Evolutionary conservation across 1,140 invertebrate genomes (phyloP).

Genomic region (Mizuhopecten yessoensis): DNA sequence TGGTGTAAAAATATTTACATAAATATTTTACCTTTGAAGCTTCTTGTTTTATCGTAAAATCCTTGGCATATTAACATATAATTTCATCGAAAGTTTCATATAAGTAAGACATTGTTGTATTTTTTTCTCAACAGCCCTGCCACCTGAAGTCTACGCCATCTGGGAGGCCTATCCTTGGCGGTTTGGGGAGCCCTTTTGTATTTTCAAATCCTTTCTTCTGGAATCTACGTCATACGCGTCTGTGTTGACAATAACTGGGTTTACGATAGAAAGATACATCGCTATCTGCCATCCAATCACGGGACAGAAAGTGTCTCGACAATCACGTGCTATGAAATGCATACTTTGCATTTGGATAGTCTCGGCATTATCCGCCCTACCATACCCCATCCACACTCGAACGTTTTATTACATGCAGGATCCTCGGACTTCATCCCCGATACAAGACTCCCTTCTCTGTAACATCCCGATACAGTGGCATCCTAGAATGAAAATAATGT

Average conservation of each 20-base stretch:
- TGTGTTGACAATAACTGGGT: conserved; percentile 94
- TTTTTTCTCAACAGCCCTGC: conserved; percentile 86
- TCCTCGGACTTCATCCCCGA: conserved; percentile 59
- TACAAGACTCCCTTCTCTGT: conserved; percentile 77
- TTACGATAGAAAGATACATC: conserved; percentile 96
- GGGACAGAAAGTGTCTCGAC: conserved; percentile 92
- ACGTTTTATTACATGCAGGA: conserved; percentile 66
- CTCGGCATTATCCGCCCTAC: conserved; percentile 90
- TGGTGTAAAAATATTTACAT: no score
- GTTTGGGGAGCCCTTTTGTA: conserved; percentile 93
- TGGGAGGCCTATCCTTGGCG: conserved; percentile 94
- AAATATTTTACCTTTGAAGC: no score
- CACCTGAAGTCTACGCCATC: conserved; percentile 92
- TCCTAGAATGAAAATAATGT: conserved; percentile 74
- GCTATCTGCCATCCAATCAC: conserved; percentile 96
- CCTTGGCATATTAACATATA: no score
- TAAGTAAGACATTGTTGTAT: no score
- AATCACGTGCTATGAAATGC: conserved; percentile 90
- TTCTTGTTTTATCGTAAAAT: no score
- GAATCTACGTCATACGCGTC: conserved; percentile 97
- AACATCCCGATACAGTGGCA: conserved; percentile 78
- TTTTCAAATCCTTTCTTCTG: conserved; percentile 91
- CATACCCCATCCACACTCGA: conserved; percentile 82
- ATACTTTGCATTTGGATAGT: conserved; percentile 91
- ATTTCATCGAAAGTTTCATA: no score